Conservation (phyloP, 92 coral and sea anemone genomes). For the Palythoa grandis region DNA sequence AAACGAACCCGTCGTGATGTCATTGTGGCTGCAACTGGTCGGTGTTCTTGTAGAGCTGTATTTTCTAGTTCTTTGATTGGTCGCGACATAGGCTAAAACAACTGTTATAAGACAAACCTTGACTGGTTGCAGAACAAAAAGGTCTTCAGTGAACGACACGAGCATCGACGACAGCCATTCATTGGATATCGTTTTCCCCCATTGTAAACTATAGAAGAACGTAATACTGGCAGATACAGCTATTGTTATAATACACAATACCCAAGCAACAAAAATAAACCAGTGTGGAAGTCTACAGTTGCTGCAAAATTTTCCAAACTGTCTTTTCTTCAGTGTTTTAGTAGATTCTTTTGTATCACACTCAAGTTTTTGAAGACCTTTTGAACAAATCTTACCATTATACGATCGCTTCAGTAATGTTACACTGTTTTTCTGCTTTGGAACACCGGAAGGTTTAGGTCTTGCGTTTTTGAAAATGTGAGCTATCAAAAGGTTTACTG, state of each 20-base stretch:
- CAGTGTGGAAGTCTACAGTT: slow-evolving; percentile 58
- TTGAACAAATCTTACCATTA: background rate
- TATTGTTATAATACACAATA: slow-evolving; percentile 66
- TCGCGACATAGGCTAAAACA: slow-evolving; percentile 58
- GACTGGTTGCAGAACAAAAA: slow-evolving; percentile 80
- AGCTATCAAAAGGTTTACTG: slow-evolving; percentile 69
- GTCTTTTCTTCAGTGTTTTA: background rate
- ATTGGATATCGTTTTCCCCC: slow-evolving; percentile 83
- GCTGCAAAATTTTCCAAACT: background rate
- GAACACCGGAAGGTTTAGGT: background rate
- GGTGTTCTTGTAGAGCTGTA: background rate
- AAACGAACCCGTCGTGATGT: background rate
- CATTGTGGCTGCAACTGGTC: slow-evolving; percentile 4
- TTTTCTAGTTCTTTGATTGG: slow-evolving; percentile 13
- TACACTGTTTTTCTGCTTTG: background rate
- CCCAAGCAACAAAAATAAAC: slow-evolving; percentile 74
- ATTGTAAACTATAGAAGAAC: slow-evolving; percentile 78
- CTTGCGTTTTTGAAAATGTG: slow-evolving; percentile 68
- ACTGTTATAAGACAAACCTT: slow-evolving; percentile 75
- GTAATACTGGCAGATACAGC: slow-evolving; percentile 74
- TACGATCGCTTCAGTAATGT: background rate
- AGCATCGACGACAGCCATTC: slow-evolving; percentile 90
- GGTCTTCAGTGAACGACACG: slow-evolving; percentile 77
- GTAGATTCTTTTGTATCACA: background rate
- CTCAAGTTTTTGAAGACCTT: slow-evolving; percentile 10